Evolutionary conservation across 2,797 vertebrate genomes (phyloP), one percentile per base, ranked within the genome.

Genomic region (Setipinna tenuifilis): DNA sequence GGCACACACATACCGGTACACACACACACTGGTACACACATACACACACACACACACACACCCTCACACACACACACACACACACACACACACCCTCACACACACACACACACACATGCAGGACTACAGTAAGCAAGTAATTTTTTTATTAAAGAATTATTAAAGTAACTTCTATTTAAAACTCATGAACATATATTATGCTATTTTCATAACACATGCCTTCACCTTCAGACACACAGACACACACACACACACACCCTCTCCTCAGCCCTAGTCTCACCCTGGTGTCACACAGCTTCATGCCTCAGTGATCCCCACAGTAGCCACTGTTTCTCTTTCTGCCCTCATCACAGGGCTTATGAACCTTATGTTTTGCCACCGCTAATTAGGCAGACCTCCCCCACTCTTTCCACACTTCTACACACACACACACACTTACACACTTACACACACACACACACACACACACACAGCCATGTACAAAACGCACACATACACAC

Each of bases 301-400:
- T 90, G 87, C 88, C 92, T 90, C 86, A 92, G 82, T 89, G 92
- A 91, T 93, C 91, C 91, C 89, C 94, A 95, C 92, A 94, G 91
- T 92, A 94, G 94, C 91, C 92, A 90, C 92, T 93, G 90, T 95
- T 95, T 85, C 50, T 78, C 50, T 85, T 86, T 82, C 80, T 28
- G 75, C 93, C 90, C 89, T 91, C 88, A 90, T 54, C 92, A 90
- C 85, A 90, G 17, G 71, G 90, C 91, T 94, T 93, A 92, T 91
- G 86, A 84, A 85, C 92, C 92, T 92, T 90, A 62, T 84, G 84
- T 89, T 93, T 90, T 88, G 81, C 92, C 84, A 90, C 88, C 90
- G 90, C 91, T 94, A 92, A 95, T 96, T 96, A 93, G 95, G 94
- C 94, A 93, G 94, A 91, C 94, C 35, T 41, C 35, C 35, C 11